Conservation (phyloP, 1,140 invertebrate species). For the Campodea augens region DNA sequence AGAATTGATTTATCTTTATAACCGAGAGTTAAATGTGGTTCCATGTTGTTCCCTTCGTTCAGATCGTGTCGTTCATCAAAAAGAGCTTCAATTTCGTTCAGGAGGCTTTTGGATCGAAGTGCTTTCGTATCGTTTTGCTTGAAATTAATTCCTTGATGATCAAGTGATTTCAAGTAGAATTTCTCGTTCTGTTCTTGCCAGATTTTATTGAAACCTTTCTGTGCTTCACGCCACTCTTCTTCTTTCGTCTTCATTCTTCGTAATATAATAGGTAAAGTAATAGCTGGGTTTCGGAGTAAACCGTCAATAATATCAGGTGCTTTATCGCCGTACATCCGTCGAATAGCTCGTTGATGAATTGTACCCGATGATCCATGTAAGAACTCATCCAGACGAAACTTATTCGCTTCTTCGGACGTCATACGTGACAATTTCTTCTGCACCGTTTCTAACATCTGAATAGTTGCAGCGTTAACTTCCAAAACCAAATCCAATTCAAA, state of each 20-base stretch:
- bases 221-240: constrained; percentile 93
- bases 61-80: constrained; percentile 82
- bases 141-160: constrained; percentile 96
- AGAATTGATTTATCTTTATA: constrained; percentile 72
- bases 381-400: constrained; percentile 77
- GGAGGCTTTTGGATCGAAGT: constrained; percentile 80
- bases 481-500: constrained; percentile 87
- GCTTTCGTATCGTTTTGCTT: constrained; percentile 95
- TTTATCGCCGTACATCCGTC: constrained; percentile 89
- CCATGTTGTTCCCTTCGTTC: constrained; percentile 35
- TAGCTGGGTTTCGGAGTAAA: constrained; percentile 80
- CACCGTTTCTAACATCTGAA: constrained; percentile 76
- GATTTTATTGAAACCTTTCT: constrained; percentile 91
- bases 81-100: constrained; percentile 88
- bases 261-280: constrained; percentile 86
- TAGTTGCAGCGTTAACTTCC: constrained; percentile 87
- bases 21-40: constrained; percentile 43
- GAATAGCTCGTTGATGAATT: constrained; percentile 71
- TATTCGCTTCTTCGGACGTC: constrained; percentile 67
- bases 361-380: constrained; percentile 80
- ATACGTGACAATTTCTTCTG: constrained; percentile 79
- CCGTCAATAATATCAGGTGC: constrained; percentile 89
- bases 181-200: constrained; percentile 98
- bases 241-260: constrained; percentile 85
- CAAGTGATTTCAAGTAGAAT: constrained; percentile 91